A percentile compares a stretch with the other conserved stretches of the same genome.
Evolutionary conservation across 2,113 vertebrate genomes (phyloP).

Genomic region (Hippopotamus amphibius): DNA sequence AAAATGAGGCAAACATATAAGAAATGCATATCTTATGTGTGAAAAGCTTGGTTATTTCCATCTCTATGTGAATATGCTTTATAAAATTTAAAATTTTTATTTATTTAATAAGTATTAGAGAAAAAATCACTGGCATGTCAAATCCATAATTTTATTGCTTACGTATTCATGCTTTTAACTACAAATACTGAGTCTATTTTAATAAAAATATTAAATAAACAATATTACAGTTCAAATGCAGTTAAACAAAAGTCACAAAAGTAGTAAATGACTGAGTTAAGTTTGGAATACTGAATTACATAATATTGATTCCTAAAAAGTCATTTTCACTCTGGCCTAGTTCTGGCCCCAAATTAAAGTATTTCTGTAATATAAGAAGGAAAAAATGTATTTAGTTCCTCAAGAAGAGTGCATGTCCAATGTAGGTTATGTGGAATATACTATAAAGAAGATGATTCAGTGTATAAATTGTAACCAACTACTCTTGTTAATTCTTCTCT

Average conservation of each 20-base stretch:
- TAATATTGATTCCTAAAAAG: neutral
- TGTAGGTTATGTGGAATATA: neutral
- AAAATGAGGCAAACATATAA: neutral
- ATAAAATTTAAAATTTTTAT: neutral
- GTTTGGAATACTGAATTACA: neutral
- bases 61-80: neutral
- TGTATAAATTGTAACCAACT: constrained; percentile 42
- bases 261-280: neutral
- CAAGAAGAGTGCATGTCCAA: neutral
- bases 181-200: neutral
- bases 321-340: neutral
- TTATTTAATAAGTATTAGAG: neutral
- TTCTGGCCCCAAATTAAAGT: neutral
- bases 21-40: neutral
- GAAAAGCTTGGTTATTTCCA: neutral
- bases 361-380: neutral
- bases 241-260: neutral
- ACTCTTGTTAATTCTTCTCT: neutral
- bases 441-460: constrained; percentile 59
- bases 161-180: neutral
- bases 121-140: neutral
- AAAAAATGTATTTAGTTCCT: neutral
- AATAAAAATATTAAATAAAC: neutral
- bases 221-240: neutral
- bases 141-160: neutral